phyloP scores from a whole-genome alignment of 2,113 vertebrate genomes.

The Cebidichthys violaceus region DNA sequence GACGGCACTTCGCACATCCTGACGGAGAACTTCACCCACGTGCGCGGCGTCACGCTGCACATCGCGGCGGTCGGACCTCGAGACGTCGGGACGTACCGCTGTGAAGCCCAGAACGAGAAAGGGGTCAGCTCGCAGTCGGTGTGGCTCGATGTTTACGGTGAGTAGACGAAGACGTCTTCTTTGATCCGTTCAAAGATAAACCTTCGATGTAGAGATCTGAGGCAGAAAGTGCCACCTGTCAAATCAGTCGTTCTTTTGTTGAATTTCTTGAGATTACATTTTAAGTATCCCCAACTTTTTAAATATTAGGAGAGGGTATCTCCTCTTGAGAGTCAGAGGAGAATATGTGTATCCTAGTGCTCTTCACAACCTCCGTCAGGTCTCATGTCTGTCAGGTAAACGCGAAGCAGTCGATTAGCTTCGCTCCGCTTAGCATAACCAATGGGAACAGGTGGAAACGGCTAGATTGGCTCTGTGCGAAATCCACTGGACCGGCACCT shows the following conservation, averaged over 20 bases:
- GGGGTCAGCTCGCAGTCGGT: conserved; percentile 87
- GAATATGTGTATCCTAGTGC: background rate
- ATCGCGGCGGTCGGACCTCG: conserved; percentile 84
- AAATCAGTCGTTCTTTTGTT: background rate
- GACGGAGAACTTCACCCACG: conserved; percentile 79
- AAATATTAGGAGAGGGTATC: background rate
- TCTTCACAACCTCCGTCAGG: background rate
- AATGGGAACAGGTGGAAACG: background rate
- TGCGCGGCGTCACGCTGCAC: conserved; percentile 84
- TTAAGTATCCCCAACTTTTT: background rate
- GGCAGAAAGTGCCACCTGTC: background rate
- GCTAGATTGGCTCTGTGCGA: background rate
- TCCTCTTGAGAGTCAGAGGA: background rate
- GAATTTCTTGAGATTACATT: background rate
- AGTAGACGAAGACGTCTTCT: conserved; percentile 39
- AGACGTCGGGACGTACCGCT: conserved; percentile 91
- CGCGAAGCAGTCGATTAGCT: background rate
- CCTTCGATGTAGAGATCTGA: background rate
- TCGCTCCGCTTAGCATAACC: background rate
- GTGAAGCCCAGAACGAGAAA: conserved; percentile 89
- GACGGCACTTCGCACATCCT: conserved; percentile 69
- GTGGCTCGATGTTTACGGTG: conserved; percentile 93
- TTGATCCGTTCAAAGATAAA: background rate
- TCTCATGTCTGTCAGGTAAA: background rate
- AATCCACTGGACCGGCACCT: background rate